Base-by-base conservation (phyloP, 2,797 vertebrate species). In the Apodemus agrarius region DNA sequence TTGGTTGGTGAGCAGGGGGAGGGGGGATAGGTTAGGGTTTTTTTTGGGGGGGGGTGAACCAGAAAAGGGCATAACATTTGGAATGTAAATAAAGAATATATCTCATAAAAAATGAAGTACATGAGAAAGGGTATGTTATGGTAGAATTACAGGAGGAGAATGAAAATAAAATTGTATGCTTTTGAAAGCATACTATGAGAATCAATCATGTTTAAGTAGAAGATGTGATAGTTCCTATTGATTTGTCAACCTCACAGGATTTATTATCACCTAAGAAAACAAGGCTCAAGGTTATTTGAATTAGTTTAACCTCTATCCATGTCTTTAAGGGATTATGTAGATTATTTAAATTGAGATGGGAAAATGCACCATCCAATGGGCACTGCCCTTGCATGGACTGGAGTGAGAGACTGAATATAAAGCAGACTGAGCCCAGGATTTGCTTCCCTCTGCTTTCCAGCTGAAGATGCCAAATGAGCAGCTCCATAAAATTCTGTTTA, bases 161-260 rank as follows among this genome's bases (percentile, higher is more conserved):
- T 65, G 16, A 76, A 93, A 95, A 74, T 89, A 46, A 6, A 37
- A 26, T n/a, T 69, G 34, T 63, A 59, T 84, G 69, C 31, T 89
- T 89, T 85, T 93, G 81, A 86, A 82, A 49, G 6, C 9, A 7
- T 94, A 13, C 75, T 92, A 94, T 43, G 65, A 19, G 83, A 83
- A 78, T 92, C 78, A 43, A 12, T 90, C 57, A 76, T 40, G n/a
- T 95, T 93, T 75, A 80, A 74, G 49, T 61, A 40, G 49, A 95
- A 95, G 69, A 40, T 22, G 13, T 84, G 59, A 31, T 21, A 22
- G 59, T 43, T n/a, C 17, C 19, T 52, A 52, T 34, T 63, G 40
- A 43, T 46, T 40, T 43, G 14, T 63, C 2, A 3, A 63, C 26
- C 26, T 43, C 26, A 17, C 37, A 63, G 16, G 1, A 84, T 63